These are phyloP conservation scores for Zeugodacus cucurbitae DNA, from an alignment of 1,140 invertebrate genomes.

Conservation along the genomic window DNA sequence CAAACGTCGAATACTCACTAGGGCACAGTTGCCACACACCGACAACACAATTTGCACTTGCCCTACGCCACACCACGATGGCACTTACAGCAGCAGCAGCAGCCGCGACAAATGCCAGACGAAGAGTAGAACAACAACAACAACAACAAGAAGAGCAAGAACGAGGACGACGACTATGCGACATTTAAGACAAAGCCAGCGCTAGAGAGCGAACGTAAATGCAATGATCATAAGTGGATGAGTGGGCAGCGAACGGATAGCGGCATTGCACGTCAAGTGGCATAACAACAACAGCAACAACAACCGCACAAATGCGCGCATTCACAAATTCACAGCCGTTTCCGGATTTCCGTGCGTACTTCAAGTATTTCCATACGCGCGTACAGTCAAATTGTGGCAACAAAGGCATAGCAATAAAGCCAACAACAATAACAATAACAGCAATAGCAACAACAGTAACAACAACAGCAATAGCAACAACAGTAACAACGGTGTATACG, in stretches of 20 bases:
- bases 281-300: background rate
- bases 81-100: background rate
- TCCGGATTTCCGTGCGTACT: background rate
- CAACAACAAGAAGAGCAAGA: background rate
- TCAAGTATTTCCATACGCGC: conserved; percentile 7
- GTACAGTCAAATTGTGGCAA: background rate
- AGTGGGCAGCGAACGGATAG: background rate
- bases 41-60: background rate
- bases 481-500: background rate
- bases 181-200: background rate
- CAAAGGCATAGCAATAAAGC: background rate
- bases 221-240: background rate
- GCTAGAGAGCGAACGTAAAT: background rate
- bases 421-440: background rate
- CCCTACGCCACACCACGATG: no score
- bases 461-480: background rate
- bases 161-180: background rate
- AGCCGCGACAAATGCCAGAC: background rate
- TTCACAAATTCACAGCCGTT: background rate
- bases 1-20: background rate
- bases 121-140: no score
- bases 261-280: background rate
- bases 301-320: background rate
- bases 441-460: background rate
- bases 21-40: background rate